phyloP scores from a whole-genome alignment of 2,797 vertebrate genomes.

The Sebastiscus albofasciatus region DNA sequence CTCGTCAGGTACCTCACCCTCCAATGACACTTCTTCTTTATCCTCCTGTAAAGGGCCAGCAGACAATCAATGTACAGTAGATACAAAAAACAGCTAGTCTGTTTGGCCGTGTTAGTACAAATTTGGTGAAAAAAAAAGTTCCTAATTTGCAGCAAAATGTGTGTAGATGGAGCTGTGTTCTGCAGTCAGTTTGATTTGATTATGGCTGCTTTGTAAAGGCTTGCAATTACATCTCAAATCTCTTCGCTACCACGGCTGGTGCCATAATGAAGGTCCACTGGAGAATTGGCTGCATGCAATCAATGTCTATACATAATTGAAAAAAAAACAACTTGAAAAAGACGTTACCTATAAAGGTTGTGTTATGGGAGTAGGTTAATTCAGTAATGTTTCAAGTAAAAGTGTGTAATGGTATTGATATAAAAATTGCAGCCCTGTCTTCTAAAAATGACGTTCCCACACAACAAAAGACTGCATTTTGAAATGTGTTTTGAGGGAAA shows the following conservation, averaged over 20 bases:
- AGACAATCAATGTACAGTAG: slow-evolving; percentile 42
- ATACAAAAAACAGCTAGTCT: slow-evolving; percentile 3
- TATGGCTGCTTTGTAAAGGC: slow-evolving; percentile 41
- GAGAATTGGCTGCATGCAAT: slow-evolving; percentile 25
- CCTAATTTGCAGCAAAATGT: slow-evolving; percentile 35
- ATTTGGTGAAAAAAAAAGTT: slow-evolving; percentile 15
- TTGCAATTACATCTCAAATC: slow-evolving; percentile 31
- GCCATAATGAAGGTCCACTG: slow-evolving; percentile 38
- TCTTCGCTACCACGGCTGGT: not conserved
- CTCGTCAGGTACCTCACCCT: slow-evolving; percentile 93
- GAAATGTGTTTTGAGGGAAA: not conserved
- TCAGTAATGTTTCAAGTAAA: slow-evolving; percentile 18
- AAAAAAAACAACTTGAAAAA: not conserved
- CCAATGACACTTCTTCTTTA: slow-evolving; percentile 82
- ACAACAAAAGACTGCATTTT: not conserved
- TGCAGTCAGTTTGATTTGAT: slow-evolving; percentile 25
- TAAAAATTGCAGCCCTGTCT: not conserved
- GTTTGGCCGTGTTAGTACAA: slow-evolving; percentile 19
- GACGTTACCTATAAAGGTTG: not conserved
- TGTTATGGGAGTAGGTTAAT: not conserved
- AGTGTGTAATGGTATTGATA: not conserved
- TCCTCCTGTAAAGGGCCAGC: slow-evolving; percentile 54
- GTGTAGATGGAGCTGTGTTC: slow-evolving; percentile 39
- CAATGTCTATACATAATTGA: not conserved
- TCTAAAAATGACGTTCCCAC: not conserved